phyloP scores from a whole-genome alignment of 2,113 vertebrate genomes.

The Sapayoa aenigma region DNA sequence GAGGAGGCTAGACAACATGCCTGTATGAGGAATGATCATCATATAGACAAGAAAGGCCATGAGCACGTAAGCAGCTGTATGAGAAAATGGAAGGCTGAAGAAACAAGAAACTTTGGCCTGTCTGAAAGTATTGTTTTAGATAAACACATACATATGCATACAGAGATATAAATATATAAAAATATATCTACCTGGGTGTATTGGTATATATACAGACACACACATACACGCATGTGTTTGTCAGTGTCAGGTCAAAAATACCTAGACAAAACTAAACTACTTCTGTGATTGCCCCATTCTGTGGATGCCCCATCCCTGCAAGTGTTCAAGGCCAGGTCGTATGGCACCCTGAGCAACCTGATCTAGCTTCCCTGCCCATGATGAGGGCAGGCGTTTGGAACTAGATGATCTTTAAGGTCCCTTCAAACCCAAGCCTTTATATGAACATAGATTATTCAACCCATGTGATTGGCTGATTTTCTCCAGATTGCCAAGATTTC shows the following conservation, averaged over 20 bases:
- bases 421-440: not conserved
- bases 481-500: not conserved
- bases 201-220: not conserved
- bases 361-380: not conserved
- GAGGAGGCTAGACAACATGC: not conserved
- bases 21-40: not conserved
- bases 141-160: not conserved
- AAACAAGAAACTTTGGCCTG: not conserved
- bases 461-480: not conserved
- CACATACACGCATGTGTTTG: not conserved
- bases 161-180: not conserved
- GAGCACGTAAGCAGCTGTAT: not conserved
- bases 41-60: not conserved
- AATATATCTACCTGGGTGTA: rapidly evolving
- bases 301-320: not conserved
- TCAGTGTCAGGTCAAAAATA: not conserved
- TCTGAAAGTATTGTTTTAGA: not conserved
- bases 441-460: not conserved
- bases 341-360: not conserved
- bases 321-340: not conserved
- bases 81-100: not conserved
- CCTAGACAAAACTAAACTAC: not conserved
- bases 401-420: not conserved
- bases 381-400: not conserved
- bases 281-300: not conserved